phyloP scores from a whole-genome alignment of 1,140 invertebrate genomes.

The Homarus americanus region DNA sequence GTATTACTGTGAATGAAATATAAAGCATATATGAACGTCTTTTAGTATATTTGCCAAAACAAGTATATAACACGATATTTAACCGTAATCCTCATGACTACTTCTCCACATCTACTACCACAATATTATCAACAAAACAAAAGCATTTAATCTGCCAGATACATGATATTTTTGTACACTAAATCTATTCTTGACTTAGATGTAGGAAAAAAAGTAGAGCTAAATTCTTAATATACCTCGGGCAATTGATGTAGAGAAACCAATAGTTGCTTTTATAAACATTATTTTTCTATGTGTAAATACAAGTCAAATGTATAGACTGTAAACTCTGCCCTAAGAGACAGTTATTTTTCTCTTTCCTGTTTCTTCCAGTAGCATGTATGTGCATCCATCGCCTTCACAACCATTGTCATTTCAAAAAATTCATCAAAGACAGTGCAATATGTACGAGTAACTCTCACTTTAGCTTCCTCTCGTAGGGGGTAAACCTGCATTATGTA shows the following conservation, averaged over 20 bases:
- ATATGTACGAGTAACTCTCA: not conserved
- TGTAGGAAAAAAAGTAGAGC: not conserved
- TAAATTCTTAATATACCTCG: not conserved
- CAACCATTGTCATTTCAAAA: not conserved
- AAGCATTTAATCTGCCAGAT: not conserved
- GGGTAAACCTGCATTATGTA: too few species aligned
- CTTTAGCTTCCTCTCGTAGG: not conserved
- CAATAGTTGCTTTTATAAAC: not conserved
- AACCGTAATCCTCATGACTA: not conserved
- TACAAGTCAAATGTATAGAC: not conserved
- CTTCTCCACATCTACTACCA: not conserved
- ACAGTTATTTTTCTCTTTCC: not conserved
- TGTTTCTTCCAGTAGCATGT: not conserved
- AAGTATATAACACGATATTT: not conserved
- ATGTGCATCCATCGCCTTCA: not conserved
- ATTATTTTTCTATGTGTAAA: conserved; percentile 7
- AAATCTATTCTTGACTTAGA: conserved; percentile 5
- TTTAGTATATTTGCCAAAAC: not conserved
- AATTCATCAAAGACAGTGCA: not conserved
- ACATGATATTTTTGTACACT: not conserved
- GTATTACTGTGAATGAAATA: not conserved
- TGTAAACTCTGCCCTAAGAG: too few species aligned
- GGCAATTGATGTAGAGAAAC: not conserved
- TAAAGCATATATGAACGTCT: not conserved
- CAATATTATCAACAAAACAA: not conserved